These are phyloP conservation scores for Myotis yumanensis DNA, from an alignment of 2,113 vertebrate species.

Conservation along the genomic window DNA sequence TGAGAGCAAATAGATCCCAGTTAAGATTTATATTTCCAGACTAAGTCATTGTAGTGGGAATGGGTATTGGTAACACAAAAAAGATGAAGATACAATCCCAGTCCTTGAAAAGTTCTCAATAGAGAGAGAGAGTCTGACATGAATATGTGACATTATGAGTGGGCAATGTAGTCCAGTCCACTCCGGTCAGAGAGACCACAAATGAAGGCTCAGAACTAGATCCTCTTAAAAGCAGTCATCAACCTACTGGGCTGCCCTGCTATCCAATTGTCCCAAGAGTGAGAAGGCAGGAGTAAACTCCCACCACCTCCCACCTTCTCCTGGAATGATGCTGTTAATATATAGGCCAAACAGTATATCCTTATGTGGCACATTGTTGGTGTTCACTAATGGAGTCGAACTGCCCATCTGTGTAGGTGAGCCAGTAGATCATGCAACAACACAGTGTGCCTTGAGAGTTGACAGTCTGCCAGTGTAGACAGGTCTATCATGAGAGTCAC, in stretches of 20 bases:
- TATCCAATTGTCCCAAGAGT: not conserved
- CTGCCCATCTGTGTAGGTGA: not conserved
- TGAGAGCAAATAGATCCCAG: not conserved
- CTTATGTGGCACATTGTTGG: not conserved
- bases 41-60: not conserved
- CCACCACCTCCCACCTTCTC: not conserved
- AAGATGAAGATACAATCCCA: not conserved
- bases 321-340: not conserved
- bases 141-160: not conserved
- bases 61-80: not conserved
- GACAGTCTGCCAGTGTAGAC: not conserved
- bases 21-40: not conserved
- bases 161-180: not conserved
- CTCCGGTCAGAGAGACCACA: not conserved
- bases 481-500: not conserved
- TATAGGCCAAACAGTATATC: not conserved
- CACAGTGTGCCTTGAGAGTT: not conserved
- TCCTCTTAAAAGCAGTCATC: not conserved
- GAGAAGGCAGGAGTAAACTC: not conserved
- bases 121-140: not conserved
- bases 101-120: not conserved
- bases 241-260: not conserved
- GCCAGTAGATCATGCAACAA: not conserved
- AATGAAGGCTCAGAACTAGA: not conserved
- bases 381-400: not conserved